A percentile compares a stretch with the other conserved stretches of the same genome.
These are phyloP conservation scores for Heliconius ismenius DNA, from an alignment of 2,888 invertebrate genomes.

Conservation along the genomic window DNA sequence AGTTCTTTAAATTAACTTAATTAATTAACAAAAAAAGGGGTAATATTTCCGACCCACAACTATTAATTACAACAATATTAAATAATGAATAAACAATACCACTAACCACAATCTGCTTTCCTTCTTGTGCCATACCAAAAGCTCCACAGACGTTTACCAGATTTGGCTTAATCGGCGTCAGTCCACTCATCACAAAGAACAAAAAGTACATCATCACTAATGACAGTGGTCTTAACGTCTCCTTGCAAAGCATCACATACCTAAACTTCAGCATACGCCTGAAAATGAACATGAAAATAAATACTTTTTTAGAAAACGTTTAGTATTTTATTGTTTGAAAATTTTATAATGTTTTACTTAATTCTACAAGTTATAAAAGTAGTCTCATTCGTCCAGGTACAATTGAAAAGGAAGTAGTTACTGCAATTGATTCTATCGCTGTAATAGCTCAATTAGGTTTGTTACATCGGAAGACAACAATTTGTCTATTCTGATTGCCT, in stretches of 20 bases:
- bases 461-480: neutral
- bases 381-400: neutral
- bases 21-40: no score
- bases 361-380: neutral
- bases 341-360: no score
- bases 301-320: no score
- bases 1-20: no score
- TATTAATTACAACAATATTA: neutral
- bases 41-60: neutral
- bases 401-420: neutral
- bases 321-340: no score
- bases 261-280: slow-evolving; percentile 62
- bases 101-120: slow-evolving; percentile 70
- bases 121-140: slow-evolving; percentile 69
- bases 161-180: slow-evolving; percentile 76
- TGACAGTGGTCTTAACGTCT: slow-evolving; percentile 74
- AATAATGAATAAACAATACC: neutral
- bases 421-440: neutral
- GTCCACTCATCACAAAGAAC: slow-evolving; percentile 77
- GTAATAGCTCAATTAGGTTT: slow-evolving; percentile 3
- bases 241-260: slow-evolving; percentile 75
- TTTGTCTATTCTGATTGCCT: neutral
- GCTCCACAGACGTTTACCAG: slow-evolving; percentile 79
- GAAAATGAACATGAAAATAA: slow-evolving; percentile 40
- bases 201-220: slow-evolving; percentile 76